phyloP scores from a whole-genome alignment of 2,888 invertebrate genomes.

The Leucania comma region DNA sequence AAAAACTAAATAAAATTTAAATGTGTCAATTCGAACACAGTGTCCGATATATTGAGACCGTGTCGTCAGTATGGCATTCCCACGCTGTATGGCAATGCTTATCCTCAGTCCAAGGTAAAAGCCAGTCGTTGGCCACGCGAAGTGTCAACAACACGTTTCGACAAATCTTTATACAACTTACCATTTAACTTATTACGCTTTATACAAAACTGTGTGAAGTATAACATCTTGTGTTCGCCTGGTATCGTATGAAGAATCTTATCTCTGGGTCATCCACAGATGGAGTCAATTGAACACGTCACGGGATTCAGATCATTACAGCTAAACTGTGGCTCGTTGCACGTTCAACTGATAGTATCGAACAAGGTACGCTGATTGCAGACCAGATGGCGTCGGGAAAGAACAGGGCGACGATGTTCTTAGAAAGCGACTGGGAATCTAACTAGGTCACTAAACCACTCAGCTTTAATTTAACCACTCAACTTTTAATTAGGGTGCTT shows the following conservation, averaged over 20 bases:
- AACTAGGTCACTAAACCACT: too few relatives aligned
- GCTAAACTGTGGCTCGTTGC: background rate
- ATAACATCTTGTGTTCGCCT: background rate
- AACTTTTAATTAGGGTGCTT: background rate
- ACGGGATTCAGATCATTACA: background rate
- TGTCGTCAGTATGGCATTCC: too few relatives aligned
- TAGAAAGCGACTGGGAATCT: background rate
- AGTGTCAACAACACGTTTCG: too few relatives aligned
- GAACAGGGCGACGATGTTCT: background rate
- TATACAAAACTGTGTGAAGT: background rate
- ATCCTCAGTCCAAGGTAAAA: too few relatives aligned
- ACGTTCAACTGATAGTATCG: background rate
- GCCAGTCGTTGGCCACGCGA: too few relatives aligned
- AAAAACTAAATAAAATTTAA: too few relatives aligned
- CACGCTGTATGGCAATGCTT: too few relatives aligned
- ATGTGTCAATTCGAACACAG: too few relatives aligned
- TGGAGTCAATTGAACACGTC: background rate
- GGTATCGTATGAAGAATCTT: background rate
- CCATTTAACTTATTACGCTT: background rate
- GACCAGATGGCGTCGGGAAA: background rate
- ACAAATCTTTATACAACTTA: too few relatives aligned
- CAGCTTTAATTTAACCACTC: too few relatives aligned
- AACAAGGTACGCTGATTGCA: background rate
- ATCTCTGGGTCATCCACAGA: background rate
- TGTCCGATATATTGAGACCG: too few relatives aligned